Percentiles rank a stretch among this genome's conserved stretches.
phyloP scores from a whole-genome alignment of 1,140 invertebrate species.

The Penaeus japonicus region DNA sequence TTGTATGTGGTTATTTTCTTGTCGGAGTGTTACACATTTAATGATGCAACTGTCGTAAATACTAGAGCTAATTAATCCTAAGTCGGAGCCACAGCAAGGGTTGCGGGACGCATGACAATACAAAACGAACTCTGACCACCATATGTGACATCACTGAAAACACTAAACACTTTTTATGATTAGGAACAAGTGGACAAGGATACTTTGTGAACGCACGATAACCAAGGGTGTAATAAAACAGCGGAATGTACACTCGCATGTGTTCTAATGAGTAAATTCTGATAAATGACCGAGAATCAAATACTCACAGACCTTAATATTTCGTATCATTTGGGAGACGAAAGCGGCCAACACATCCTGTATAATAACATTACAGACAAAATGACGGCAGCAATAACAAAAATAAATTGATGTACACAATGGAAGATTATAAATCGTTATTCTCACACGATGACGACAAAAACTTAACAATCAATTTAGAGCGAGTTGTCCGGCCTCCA shows the following conservation, averaged over 20 bases:
- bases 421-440: neutral
- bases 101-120: neutral
- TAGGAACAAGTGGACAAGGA: neutral
- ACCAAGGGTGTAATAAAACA: neutral
- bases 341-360: too few species aligned
- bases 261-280: too few species aligned
- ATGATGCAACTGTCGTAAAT: too few species aligned
- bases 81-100: neutral
- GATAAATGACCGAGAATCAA: too few species aligned
- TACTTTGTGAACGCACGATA: neutral
- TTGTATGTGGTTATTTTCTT: too few species aligned
- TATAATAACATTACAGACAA: too few species aligned
- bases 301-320: too few species aligned
- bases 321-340: too few species aligned
- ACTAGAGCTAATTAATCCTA: too few species aligned
- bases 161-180: neutral
- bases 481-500: neutral
- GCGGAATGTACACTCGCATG: too few species aligned
- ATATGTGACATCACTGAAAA: conserved; percentile 2
- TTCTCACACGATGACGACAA: neutral
- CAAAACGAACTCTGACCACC: neutral
- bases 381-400: too few species aligned
- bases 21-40: too few species aligned
- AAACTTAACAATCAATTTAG: conserved; percentile 18
- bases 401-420: neutral